These are phyloP conservation scores for Amphipyra tragopoginis DNA, from an alignment of 2,888 invertebrate genomes.

Conservation along the genomic window DNA sequence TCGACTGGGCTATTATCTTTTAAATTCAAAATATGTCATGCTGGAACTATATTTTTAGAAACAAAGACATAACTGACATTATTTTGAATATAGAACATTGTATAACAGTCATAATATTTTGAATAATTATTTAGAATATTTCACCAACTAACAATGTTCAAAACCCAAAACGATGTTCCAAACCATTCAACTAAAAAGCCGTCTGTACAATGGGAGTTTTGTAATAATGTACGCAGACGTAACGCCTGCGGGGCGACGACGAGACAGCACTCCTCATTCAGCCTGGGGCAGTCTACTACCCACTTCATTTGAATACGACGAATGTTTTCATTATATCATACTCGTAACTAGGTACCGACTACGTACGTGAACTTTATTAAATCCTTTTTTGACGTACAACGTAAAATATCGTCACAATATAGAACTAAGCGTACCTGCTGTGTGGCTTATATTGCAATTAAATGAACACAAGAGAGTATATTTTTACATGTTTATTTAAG, in stretches of 20 bases:
- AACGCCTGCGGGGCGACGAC: constrained; percentile 55
- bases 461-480: constrained; percentile 22
- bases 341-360: constrained; percentile 10
- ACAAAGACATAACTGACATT: no score
- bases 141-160: not conserved
- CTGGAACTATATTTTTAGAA: no score
- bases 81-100: no score
- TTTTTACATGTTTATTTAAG: constrained; percentile 26
- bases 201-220: constrained; percentile 52
- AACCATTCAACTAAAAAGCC: constrained; percentile 3
- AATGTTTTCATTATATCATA: constrained; percentile 47
- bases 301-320: constrained; percentile 67
- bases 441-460: constrained; percentile 7
- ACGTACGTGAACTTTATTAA: constrained; percentile 26
- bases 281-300: constrained; percentile 64
- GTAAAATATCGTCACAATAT: constrained; percentile 31
- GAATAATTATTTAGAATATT: not conserved
- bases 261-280: constrained; percentile 57
- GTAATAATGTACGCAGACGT: constrained; percentile 61
- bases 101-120: not conserved
- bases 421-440: constrained; percentile 16
- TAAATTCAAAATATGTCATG: no score
- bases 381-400: constrained; percentile 20
- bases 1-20: no score
- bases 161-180: constrained; percentile 3